Conservation (phyloP, 2,888 invertebrate genomes). For the Dyspetes luteomarginatus region DNA sequence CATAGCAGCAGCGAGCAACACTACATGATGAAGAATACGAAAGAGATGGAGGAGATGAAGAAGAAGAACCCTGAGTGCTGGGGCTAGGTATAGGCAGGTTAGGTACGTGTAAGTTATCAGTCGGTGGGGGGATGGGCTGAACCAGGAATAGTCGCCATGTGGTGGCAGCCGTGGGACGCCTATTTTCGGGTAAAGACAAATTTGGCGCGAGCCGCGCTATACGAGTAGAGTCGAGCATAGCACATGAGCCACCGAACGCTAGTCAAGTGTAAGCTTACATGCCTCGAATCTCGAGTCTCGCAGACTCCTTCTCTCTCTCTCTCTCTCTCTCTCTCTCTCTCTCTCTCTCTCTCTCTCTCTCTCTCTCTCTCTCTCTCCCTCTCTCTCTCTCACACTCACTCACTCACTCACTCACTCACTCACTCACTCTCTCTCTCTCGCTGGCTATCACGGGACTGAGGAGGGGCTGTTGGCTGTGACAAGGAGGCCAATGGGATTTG, state of each 20-base stretch:
- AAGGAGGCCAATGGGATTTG: slow-evolving; percentile 82
- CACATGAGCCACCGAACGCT: slow-evolving; percentile 43
- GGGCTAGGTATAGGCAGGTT: slow-evolving; percentile 49
- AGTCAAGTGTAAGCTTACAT: slow-evolving; percentile 83
- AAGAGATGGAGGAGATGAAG: slow-evolving; percentile 59
- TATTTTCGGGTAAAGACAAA: slow-evolving; percentile 92
- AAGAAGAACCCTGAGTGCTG: slow-evolving; percentile 58
- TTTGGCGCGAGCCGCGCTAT: slow-evolving; percentile 86
- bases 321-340: slow-evolving; percentile 17
- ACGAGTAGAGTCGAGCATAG: slow-evolving; percentile 56
- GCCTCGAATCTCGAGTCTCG: slow-evolving; percentile 52
- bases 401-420: not conserved
- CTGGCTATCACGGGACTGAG: slow-evolving; percentile 37
- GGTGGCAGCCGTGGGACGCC: slow-evolving; percentile 82
- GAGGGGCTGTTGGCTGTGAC: slow-evolving; percentile 75
- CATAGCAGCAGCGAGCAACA: slow-evolving; percentile 21
- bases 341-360: not conserved
- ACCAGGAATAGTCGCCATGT: slow-evolving; percentile 83
- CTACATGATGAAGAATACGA: slow-evolving; percentile 45
- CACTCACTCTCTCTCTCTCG: slow-evolving; percentile 13
- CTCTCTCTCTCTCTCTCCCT: slow-evolving; percentile 11
- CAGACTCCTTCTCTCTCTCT: slow-evolving; percentile 16
- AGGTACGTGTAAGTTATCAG: slow-evolving; percentile 62
- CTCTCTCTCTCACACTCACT: not conserved
- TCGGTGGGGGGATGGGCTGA: slow-evolving; percentile 49